phyloP scores from a whole-genome alignment of 2,113 vertebrate species.

The Hystrix cristata region DNA sequence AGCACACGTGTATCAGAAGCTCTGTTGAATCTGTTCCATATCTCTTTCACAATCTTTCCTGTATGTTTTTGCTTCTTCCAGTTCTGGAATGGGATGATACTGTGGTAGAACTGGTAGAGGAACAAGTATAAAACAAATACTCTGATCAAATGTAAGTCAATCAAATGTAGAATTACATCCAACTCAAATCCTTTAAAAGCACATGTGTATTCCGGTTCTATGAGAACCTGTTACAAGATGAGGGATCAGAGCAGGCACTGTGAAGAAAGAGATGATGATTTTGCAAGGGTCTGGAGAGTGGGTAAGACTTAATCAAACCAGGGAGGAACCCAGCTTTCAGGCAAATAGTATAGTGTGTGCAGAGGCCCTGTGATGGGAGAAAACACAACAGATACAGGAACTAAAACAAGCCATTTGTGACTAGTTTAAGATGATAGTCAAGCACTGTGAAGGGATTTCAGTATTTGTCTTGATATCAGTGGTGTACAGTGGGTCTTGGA shows the following conservation, averaged over 20 bases:
- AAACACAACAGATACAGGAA: fast-evolving
- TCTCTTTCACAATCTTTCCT: background rate
- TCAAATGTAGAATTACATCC: background rate
- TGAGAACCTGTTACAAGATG: background rate
- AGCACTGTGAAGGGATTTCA: background rate
- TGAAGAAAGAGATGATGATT: background rate
- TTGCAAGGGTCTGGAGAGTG: background rate
- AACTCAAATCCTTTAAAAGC: background rate
- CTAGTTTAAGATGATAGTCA: background rate
- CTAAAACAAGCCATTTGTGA: background rate
- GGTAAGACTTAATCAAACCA: background rate
- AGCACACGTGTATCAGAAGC: background rate
- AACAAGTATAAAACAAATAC: background rate
- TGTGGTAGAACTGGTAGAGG: background rate
- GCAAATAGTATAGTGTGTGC: too few species aligned
- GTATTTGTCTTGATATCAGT: background rate
- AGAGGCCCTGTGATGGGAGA: background rate
- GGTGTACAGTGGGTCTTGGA: background rate
- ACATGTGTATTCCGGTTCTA: background rate
- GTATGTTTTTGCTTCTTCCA: background rate
- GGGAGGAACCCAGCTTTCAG: background rate
- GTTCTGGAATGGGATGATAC: background rate
- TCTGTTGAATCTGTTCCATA: background rate
- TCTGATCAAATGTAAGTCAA: background rate
- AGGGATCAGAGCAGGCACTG: background rate